phyloP scores from a whole-genome alignment of 2,113 vertebrate genomes.

The Forbesichthys papilliferus region DNA sequence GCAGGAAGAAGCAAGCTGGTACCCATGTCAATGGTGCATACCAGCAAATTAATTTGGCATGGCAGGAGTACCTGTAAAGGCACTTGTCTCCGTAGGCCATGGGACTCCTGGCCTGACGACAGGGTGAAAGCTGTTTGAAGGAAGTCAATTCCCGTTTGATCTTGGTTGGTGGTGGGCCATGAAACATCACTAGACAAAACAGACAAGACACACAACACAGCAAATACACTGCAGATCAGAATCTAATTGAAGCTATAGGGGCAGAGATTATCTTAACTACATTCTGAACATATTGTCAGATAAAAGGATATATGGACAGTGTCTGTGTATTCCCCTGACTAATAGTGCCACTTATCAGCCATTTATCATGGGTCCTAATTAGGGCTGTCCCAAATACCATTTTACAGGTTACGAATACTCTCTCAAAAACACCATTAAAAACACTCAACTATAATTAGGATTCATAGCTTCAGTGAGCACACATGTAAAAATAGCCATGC shows the following conservation, averaged over 20 bases:
- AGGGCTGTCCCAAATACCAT: too few species aligned
- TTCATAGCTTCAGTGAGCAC: too few species aligned
- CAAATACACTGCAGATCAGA: slow-evolving; percentile 56
- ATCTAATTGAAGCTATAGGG: slow-evolving; percentile 56
- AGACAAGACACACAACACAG: slow-evolving; percentile 22
- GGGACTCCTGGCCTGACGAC: slow-evolving; percentile 87
- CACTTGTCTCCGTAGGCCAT: slow-evolving; percentile 95
- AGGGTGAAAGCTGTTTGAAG: slow-evolving; percentile 87
- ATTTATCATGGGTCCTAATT: slow-evolving; percentile 60
- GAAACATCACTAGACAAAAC: slow-evolving; percentile 87
- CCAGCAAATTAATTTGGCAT: background rate
- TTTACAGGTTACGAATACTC: too few species aligned
- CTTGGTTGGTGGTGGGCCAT: slow-evolving; percentile 89
- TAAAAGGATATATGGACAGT: slow-evolving; percentile 50
- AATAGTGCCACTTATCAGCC: slow-evolving; percentile 64
- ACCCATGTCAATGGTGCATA: too few species aligned
- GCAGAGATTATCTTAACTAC: slow-evolving; percentile 61
- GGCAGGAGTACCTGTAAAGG: slow-evolving; percentile 89
- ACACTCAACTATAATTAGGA: too few species aligned
- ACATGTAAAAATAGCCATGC: too few species aligned
- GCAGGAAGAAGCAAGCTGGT: too few species aligned
- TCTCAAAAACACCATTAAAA: too few species aligned
- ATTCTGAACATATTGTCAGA: slow-evolving; percentile 48
- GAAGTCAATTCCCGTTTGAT: slow-evolving; percentile 94
- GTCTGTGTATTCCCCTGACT: slow-evolving; percentile 48